Conservation (phyloP, 92 coral and sea anemone species). For the Zoanthus sociatus region DNA sequence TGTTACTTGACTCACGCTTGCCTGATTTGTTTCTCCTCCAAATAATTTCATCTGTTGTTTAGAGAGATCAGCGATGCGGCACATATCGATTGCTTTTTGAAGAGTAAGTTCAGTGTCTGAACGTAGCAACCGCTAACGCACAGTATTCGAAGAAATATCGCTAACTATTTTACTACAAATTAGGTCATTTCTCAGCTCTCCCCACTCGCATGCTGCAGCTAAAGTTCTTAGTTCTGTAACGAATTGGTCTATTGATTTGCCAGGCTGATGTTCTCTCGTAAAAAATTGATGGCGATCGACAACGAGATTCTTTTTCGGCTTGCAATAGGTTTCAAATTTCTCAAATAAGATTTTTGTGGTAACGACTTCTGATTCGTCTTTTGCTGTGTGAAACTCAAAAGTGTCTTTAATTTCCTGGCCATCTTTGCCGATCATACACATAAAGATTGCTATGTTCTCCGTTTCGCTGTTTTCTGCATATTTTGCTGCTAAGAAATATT, state of each 20-base stretch:
- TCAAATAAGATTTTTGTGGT: no score
- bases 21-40: constrained; percentile 19
- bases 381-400: constrained; percentile 29
- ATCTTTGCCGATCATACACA: constrained; percentile 52
- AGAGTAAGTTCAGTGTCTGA: no score
- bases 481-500: constrained; percentile 32
- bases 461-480: constrained; percentile 36
- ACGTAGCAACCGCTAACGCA: constrained; percentile 43
- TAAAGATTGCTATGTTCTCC: constrained; percentile 40
- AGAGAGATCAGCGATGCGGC: no score
- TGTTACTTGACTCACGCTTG: not conserved
- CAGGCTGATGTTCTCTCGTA: constrained; percentile 35
- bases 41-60: no score
- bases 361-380: constrained; percentile 25
- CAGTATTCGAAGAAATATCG: constrained; percentile 35
- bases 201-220: constrained; percentile 31
- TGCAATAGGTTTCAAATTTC: no score
- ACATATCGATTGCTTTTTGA: constrained; percentile 42
- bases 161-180: constrained; percentile 55
- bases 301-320: no score
- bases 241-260: no score
- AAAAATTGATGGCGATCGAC: constrained; percentile 46
- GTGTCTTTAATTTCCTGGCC: constrained; percentile 48
- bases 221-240: no score
- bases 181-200: constrained; percentile 23